phyloP scores from a whole-genome alignment of 2,888 invertebrate genomes.

The Aspidapion aeneum region DNA sequence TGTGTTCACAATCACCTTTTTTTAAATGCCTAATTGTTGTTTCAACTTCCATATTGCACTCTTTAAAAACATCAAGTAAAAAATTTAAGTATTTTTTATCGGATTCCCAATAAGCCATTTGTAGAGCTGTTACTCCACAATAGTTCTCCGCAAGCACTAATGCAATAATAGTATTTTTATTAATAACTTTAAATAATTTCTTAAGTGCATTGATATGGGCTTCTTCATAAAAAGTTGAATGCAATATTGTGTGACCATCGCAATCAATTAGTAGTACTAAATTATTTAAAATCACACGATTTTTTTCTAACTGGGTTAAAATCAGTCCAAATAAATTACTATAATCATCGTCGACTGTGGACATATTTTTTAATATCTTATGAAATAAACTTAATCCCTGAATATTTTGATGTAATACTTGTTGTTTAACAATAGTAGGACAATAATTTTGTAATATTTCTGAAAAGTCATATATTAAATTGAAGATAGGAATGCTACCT shows the following conservation, averaged over 20 bases:
- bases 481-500: background rate
- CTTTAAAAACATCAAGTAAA: background rate
- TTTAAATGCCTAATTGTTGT: background rate
- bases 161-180: background rate
- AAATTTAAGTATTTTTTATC: background rate
- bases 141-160: background rate
- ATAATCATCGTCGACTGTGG: background rate
- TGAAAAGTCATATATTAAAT: background rate
- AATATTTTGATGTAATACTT: background rate
- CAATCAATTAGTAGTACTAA: background rate
- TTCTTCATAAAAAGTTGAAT: background rate
- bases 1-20: background rate
- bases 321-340: background rate
- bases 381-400: background rate
- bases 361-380: background rate
- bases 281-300: background rate
- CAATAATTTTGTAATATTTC: background rate
- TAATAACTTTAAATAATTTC: background rate
- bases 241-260: background rate
- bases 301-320: background rate
- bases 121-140: background rate
- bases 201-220: background rate
- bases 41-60: background rate
- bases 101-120: background rate
- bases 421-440: background rate